Evolutionary conservation across 2,797 vertebrate genomes (phyloP).

Genomic region (Halcyon badia): DNA sequence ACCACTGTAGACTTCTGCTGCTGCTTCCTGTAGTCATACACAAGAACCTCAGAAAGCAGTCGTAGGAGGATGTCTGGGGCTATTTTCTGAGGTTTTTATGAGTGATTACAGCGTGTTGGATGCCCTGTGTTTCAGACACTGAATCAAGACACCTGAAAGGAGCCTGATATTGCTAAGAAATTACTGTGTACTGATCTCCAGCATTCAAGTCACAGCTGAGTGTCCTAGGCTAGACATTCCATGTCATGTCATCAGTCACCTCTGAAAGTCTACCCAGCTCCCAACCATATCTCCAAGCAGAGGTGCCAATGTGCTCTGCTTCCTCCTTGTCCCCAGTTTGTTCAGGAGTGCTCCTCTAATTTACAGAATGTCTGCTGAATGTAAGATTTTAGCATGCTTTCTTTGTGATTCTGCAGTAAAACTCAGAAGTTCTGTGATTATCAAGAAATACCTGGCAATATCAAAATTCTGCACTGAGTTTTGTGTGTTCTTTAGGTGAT

Average conservation of each 20-base stretch:
- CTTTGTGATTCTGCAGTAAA: background rate
- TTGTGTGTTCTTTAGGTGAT: background rate
- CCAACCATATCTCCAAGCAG: background rate
- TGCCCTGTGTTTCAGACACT: background rate
- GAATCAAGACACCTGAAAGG: background rate
- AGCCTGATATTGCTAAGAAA: background rate
- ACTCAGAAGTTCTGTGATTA: background rate
- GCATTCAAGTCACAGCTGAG: background rate
- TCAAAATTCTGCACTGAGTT: background rate
- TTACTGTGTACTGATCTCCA: background rate
- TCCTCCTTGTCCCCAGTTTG: background rate
- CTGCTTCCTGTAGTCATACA: background rate
- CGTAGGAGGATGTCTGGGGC: background rate
- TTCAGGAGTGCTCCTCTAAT: background rate
- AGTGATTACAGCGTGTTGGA: background rate
- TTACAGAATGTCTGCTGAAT: background rate
- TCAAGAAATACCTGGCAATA: background rate
- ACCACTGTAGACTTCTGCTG: background rate
- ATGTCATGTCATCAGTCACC: background rate
- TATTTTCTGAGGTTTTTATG: background rate
- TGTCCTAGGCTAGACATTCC: background rate
- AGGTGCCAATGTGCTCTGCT: background rate
- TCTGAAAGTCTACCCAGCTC: background rate
- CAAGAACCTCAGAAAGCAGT: background rate
- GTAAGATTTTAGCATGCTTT: background rate